Conservation (phyloP, 2,113 vertebrate species). For the Hucho hucho region DNA sequence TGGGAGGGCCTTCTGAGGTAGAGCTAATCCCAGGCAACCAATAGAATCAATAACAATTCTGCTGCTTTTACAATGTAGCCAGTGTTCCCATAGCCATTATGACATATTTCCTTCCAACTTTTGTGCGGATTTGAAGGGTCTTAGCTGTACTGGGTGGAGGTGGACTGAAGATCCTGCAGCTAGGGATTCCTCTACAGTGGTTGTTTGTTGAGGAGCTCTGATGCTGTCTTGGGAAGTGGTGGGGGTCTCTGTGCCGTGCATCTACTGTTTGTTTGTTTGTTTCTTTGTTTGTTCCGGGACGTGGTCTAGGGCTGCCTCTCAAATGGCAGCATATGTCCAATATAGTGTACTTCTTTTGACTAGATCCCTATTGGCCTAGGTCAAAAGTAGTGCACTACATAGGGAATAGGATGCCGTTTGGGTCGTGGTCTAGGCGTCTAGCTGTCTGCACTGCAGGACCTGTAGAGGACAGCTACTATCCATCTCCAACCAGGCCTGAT, state of each 20-base stretch:
- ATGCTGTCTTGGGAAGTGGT: slow-evolving; percentile 11
- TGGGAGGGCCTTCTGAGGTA: slow-evolving; percentile 44
- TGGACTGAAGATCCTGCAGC: too few relatives aligned
- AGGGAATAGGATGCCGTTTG: too few relatives aligned
- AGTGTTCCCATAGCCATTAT: slow-evolving; percentile 32
- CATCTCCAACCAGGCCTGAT: slow-evolving; percentile 57
- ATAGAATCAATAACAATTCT: neutral
- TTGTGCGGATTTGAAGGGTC: neutral
- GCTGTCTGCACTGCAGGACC: slow-evolving; percentile 35
- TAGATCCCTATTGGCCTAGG: too few relatives aligned
- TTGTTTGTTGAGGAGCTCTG: slow-evolving; percentile 14
- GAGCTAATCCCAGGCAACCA: slow-evolving; percentile 34
- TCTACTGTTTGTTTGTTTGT: slow-evolving; percentile 49
- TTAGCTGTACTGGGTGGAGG: neutral
- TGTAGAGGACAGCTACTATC: slow-evolving; percentile 37
- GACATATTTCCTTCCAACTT: neutral
- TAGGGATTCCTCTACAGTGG: too few relatives aligned
- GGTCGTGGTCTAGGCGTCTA: slow-evolving; percentile 47
- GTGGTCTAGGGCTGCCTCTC: too few relatives aligned
- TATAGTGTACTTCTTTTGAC: too few relatives aligned
- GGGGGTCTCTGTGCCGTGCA: slow-evolving; percentile 24
- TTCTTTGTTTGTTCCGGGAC: slow-evolving; percentile 38
- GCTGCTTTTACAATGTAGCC: neutral
- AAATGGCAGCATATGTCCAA: too few relatives aligned
- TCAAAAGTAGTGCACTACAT: too few relatives aligned